Evolutionary conservation across 37 sponge, comb jelly and placozoan species (phyloP).

Genomic region (Ephydatia muelleri): DNA sequence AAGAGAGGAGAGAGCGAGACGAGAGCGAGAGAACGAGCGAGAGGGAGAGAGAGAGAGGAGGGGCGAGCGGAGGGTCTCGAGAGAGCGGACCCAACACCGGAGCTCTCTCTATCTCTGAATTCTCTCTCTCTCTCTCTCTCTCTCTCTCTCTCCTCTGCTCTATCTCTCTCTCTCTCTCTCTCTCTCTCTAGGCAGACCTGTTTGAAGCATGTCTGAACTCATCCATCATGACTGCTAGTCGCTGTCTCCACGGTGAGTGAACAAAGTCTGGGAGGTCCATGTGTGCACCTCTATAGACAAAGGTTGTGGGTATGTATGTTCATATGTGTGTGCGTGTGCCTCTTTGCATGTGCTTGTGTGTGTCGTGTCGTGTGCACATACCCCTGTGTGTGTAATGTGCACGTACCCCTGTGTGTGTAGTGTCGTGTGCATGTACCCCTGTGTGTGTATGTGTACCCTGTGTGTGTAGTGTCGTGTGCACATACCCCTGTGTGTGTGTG

Average conservation of each 20-base stretch:
- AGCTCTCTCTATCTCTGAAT: constrained; percentile 40
- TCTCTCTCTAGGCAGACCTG: too few species aligned
- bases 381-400: not conserved
- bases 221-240: constrained; percentile 86
- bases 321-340: not conserved
- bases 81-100: too few species aligned
- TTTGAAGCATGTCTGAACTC: constrained; percentile 83
- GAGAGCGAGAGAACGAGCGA: too few species aligned
- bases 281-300: too few species aligned
- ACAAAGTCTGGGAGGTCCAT: too few species aligned
- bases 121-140: too few species aligned
- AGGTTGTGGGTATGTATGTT: not conserved
- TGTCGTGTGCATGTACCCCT: not conserved
- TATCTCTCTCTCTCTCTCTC: too few species aligned
- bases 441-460: constrained; percentile 16
- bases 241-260: constrained; percentile 81
- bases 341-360: not conserved
- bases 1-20: too few species aligned
- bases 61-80: too few species aligned
- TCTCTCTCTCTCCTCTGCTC: too few species aligned
- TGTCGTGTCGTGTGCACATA: not conserved
- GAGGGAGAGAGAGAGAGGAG: too few species aligned
- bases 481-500: too few species aligned
- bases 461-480: not conserved
- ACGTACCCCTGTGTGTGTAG: not conserved